Base-by-base conservation (phyloP, 30 jellyfish, hydroid and myxozoan species). In the Aurelia sp. region DNA sequence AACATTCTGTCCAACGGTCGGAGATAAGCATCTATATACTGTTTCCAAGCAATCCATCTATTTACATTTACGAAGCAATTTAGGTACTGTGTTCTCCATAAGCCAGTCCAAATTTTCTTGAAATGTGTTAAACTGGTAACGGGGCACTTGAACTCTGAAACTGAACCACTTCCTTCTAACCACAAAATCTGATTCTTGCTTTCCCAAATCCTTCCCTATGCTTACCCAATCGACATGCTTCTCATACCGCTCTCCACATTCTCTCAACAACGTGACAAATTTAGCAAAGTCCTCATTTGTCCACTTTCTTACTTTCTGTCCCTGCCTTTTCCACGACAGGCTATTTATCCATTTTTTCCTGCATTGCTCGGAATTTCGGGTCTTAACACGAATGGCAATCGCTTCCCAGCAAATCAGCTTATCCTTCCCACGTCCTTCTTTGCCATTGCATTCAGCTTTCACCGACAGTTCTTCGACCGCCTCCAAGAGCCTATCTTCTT, bases 211-310 rank as follows among this genome's bases (percentile, higher is more conserved):
- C 40, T 62, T 71, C 8, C 55, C 30, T 6, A 84, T 63, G 41
- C 13, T 63, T 8, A 13, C 65, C 93, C 93, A 84, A 11, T 84
- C 83, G 41, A 84, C 82, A 51, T 38, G 58, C 40, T 40, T 84
- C 33, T 84, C 93, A 22, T 58, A n/a, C 40, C 63, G 33, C 76
- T 38, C 57, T 13, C 35, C 93, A 27, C 75, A 40, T 17, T 57
- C 63, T 77, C 64, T n/a, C 55, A 84, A 55, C 27, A 27, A 74
- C 12, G 38, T 33, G 6, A 84, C 8, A 50, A 84, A 27, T 15
- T 18, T 8, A 6, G 55, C 75, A 0, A 35, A 5, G 3, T 84
- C 80, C n/a, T 60, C 51, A 3, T 27, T 57, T 2, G 72, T 48
- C 93, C 93, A 84, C 11, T 10, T 58, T 69, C 38, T 84, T 33